Base-by-base conservation (phyloP, 2,888 invertebrate genomes). In the Thera obeliscata region DNA sequence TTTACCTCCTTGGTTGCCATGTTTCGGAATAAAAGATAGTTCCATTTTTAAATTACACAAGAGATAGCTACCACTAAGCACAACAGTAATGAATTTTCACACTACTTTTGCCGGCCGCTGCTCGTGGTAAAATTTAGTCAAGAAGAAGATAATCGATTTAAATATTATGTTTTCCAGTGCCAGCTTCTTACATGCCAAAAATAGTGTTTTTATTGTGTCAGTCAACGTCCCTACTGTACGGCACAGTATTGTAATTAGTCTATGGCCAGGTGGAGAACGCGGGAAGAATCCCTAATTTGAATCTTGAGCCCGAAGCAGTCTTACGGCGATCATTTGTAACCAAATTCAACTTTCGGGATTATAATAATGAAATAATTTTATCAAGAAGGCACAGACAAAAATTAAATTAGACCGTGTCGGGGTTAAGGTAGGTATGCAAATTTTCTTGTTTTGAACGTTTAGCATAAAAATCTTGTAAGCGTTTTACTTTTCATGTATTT, bases 351-450 rank as follows among this genome's bases (percentile, higher is more conserved):
- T 69, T 56, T 73, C 41, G 41, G 66, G 70, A 74, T 73, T 67
- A 71, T 67, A 74, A 74, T 73, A 76, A 74, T 73, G 66, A 74
- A 74, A 74, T 70, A 69, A 73, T 74, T 73, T 73, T 71, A 64
- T 64, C 55, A 66, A 61, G 60, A 57, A 64, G 61, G 58, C 50
- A 54, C 67, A 64, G 61, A 61, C 57, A 55, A 68, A 62, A 58
- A 68, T 68, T 68, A 61, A 64, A 54, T 64, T 54, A 61, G 4
- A 57, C 8, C 33, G 5, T 11, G 54, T 48, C 61, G 54, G 59
- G 61, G 67, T 67, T 62, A 58, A 62, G 50, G 60, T 60, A 62
- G 50, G 60, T 60, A 59, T 56, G 50, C 59, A 8, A 56, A 46
- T 52, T 62, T 59, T 55, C 49, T 59, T 67, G 56, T 67, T 67